Evolutionary conservation across 1,140 invertebrate species (phyloP).

Genomic region (Pissodes strobi): DNA sequence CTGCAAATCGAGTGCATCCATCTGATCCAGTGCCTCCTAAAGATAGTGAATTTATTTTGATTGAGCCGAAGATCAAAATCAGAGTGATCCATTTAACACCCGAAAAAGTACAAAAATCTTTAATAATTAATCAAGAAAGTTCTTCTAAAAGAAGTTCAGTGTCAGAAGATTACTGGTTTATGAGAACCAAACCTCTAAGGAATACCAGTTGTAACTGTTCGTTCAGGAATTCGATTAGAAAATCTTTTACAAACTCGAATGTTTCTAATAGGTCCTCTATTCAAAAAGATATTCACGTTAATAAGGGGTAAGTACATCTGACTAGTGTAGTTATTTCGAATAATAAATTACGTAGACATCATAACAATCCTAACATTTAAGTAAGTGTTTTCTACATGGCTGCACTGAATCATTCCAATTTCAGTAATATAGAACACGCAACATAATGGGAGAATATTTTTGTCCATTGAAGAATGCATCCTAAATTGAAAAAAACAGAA

Average conservation of each 20-base stretch:
- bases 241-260: constrained; percentile 27
- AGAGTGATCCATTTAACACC: constrained; percentile 50
- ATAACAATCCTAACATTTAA: constrained; percentile 27
- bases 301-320: constrained; percentile 18
- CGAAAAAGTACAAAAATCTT: constrained; percentile 37
- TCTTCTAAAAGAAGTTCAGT: constrained; percentile 44
- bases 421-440: too few relatives aligned
- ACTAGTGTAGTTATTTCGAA: too few relatives aligned
- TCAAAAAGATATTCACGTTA: constrained; percentile 12
- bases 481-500: too few relatives aligned
- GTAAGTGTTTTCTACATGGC: too few relatives aligned
- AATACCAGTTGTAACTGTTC: constrained; percentile 51
- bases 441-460: too few relatives aligned
- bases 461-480: too few relatives aligned
- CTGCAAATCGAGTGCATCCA: constrained; percentile 46
- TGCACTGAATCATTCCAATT: too few relatives aligned
- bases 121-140: constrained; percentile 22
- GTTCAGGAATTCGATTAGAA: constrained; percentile 51
- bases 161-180: constrained; percentile 55
- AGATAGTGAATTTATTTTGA: constrained; percentile 48
- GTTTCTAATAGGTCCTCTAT: constrained; percentile 6
- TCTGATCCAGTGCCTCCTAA: constrained; percentile 41
- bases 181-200: constrained; percentile 49
- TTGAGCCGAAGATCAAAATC: constrained; percentile 44
- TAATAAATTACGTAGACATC: constrained; percentile 13